Percentiles rank a stretch among this genome's conserved stretches.
These are phyloP conservation scores for Myrmecobius fasciatus DNA, from an alignment of 2,113 vertebrate genomes.

Conservation along the genomic window DNA sequence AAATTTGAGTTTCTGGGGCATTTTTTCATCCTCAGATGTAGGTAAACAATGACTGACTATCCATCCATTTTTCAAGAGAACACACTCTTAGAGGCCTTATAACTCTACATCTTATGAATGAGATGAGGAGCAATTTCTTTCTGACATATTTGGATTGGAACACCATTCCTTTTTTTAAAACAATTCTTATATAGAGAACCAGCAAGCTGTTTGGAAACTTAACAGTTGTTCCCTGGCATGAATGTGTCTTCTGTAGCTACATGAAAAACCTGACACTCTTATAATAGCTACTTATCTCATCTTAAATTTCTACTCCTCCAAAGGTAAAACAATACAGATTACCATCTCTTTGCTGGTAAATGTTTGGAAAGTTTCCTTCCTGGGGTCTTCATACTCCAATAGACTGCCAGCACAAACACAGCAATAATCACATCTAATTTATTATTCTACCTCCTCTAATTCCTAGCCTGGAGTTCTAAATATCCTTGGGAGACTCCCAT, in stretches of 20 bases:
- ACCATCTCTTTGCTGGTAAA: not conserved
- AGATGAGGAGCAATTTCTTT: not conserved
- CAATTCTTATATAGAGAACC: not conserved
- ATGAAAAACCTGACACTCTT: not conserved
- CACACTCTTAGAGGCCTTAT: not conserved
- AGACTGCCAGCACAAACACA: not conserved
- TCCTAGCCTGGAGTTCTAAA: not conserved
- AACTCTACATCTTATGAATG: not conserved
- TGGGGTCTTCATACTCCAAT: not conserved
- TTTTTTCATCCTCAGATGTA: not conserved
- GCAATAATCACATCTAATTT: not conserved
- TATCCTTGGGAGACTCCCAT: not conserved
- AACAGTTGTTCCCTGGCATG: not conserved
- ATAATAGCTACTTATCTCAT: not conserved
- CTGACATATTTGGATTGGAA: not conserved
- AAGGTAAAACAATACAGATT: not conserved
- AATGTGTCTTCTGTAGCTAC: not conserved
- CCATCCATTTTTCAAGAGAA: not conserved
- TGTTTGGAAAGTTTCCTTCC: not conserved
- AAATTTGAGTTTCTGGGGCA: constrained; percentile 5
- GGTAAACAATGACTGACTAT: not conserved
- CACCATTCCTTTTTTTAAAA: not conserved
- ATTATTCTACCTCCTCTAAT: not conserved
- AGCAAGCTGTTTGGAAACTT: not conserved
- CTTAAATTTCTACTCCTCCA: not conserved